Conservation (phyloP, 1,140 invertebrate genomes). For the Brachionus sp. region DNA sequence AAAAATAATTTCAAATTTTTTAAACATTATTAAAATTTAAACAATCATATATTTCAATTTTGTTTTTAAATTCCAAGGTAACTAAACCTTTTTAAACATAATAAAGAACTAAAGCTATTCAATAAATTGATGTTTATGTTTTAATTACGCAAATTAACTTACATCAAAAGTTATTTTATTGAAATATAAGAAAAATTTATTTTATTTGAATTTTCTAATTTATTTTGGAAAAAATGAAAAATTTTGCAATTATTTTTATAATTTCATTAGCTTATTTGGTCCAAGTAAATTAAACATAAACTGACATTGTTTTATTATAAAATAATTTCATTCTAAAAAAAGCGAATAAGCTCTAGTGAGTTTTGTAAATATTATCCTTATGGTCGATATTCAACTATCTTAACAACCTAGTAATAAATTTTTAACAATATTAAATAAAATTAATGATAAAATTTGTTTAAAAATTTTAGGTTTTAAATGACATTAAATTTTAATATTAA, state of each 20-base stretch:
- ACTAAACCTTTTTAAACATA: background rate
- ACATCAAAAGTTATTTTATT: background rate
- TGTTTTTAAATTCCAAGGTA: background rate
- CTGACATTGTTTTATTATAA: background rate
- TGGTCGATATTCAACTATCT: too few species aligned
- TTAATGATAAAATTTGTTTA: too few species aligned
- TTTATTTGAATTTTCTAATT: background rate
- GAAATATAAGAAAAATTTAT: background rate
- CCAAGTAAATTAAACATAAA: background rate
- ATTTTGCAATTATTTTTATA: background rate
- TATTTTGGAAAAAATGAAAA: background rate
- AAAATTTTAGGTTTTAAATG: too few species aligned
- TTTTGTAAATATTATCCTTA: too few species aligned
- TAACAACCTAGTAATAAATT: too few species aligned
- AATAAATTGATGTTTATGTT: background rate
- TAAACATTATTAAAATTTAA: background rate
- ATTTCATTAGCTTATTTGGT: background rate
- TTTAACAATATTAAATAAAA: too few species aligned
- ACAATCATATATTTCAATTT: background rate
- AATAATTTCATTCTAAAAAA: background rate
- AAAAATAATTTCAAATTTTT: background rate
- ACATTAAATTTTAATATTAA: background rate
- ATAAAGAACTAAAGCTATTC: background rate
- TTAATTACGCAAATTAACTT: background rate
- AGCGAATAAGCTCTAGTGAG: background rate